Base-by-base conservation (phyloP, 92 coral and sea anemone genomes). In the Paragorgia papillata region DNA sequence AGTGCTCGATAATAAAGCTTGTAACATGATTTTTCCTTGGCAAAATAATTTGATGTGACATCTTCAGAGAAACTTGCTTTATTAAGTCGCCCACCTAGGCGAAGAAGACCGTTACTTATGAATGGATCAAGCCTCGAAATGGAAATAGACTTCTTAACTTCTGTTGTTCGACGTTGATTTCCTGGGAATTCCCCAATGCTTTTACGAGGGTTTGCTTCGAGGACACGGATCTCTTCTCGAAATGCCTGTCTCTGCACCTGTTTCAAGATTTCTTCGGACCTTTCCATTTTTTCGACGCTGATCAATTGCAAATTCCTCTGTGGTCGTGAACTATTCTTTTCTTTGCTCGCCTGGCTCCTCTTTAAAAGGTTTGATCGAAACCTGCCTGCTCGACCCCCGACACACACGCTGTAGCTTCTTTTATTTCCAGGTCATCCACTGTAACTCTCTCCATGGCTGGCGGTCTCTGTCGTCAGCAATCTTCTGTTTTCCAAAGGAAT, bases 261-360 rank as follows among this genome's bases (percentile, higher is more conserved):
- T 53, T 65, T 71, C 71, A 37, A 37, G n/a, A 81, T 73, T 81
- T 81, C 80, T 31, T 73, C 80, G 50, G 30, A n/a, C 6, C 71
- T 79, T 62, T 81, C 46, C 28, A 73, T 55, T n/a, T 20, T 12
- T 51, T 49, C 1, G 30, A 19, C 17, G 25, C 66, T 19, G 75
- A 67, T 20, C 27, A 31, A 4, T 17, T 37, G 57, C 75, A 19
- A 31, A 5, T 7, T 25, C 30, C 30, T 67, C 26, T 28, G 54
- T 56, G 43, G 29, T 17, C 43, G 20, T 67, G 34, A 8, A n/a
- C n/a, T n/a, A n/a, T n/a, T n/a, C n/a, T n/a, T n/a, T n/a, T n/a
- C n/a, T n/a, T n/a, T n/a, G n/a, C n/a, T n/a, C n/a, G n/a, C n/a
- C n/a, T n/a, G n/a, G n/a, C n/a, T n/a, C n/a, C n/a, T n/a, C n/a